Evolutionary conservation across 2,113 vertebrate species (phyloP), one percentile per base, ranked within the genome.

Genomic region (Corythoichthys intestinalis): DNA sequence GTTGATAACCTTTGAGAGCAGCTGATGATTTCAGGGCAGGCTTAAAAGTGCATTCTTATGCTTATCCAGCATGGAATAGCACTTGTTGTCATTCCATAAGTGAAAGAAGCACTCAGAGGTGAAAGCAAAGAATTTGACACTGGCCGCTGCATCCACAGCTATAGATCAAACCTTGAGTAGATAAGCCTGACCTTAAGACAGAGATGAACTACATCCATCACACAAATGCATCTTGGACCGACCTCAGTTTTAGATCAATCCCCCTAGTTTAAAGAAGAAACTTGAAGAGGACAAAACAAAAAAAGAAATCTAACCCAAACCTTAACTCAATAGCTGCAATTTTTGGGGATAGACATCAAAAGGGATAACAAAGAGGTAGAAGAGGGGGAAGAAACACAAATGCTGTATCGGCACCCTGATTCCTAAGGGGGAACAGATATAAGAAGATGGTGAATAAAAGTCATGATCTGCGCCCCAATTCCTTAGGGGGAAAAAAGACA

Each of bases 111-210:
- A 44, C 1, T 46, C 52, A 20, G 49, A 17, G 41, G 39, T 41
- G 37, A 59, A 38, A 74, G 67, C 28, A n/a, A 47, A 62, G 41
- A 80, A 80, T 62, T 53, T 67, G 70, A 84, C 15, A 70, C 56
- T 4, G 34, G 15, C 9, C 0, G 66, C 62, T 50, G 49, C 57
- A 66, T 62, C 50, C 59, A 48, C 15, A 20, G 70, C 47, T 44
- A 67, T 44, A 71, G 67, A 72, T 78, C 60, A 63, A 56, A 67
- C 65, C 48, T 67, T 53, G 70, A 78, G 75, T 70, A 77, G 44
- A 38, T 35, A 46, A 68, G 81, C 70, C 73, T 84, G 76, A 73
- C 59, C 47, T 66, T 49, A 49, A 66, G n/a, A 44, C 37, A 76
- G 34, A 56, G 53, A 3, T 12, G 4, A 64, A 44, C 28, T 38